Evolutionary conservation across 1,140 invertebrate genomes (phyloP).

Genomic region (Lithobius niger): DNA sequence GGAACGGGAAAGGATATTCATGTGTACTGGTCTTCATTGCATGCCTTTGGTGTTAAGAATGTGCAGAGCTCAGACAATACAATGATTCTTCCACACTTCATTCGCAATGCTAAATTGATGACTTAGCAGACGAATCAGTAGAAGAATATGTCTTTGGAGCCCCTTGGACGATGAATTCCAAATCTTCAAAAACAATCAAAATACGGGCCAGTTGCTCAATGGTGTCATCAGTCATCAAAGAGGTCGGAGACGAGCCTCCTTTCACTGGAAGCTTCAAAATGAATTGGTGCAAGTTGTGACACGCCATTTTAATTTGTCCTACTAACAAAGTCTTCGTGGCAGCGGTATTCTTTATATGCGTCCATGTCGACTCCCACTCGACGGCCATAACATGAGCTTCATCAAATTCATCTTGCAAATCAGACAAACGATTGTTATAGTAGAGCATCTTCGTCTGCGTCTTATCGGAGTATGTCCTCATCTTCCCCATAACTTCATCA

Average conservation of each 20-base stretch:
- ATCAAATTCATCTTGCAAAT: constrained; percentile 13
- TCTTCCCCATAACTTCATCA: constrained; percentile 1
- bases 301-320: constrained; percentile 19
- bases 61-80: too few species aligned
- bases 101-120: too few species aligned
- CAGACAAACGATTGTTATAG: constrained; percentile 17
- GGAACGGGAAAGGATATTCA: too few species aligned
- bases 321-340: constrained; percentile 18
- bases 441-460: not conserved
- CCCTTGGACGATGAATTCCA: not conserved
- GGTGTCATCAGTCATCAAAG: not conserved
- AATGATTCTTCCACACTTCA: too few species aligned
- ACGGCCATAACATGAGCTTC: constrained; percentile 6
- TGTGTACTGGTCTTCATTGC: too few species aligned
- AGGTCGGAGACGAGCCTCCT: not conserved
- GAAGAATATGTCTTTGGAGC: too few species aligned
- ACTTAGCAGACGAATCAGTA: too few species aligned
- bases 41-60: too few species aligned
- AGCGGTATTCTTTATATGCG: constrained; percentile 19
- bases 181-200: not conserved
- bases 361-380: constrained; percentile 13
- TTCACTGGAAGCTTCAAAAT: not conserved
- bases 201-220: not conserved
- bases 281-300: not conserved
- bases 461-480: constrained; percentile 9